Percentiles rank a stretch among this genome's conserved stretches.
phyloP scores from a whole-genome alignment of 2,888 invertebrate species.

The Pachydiplax longipennis region DNA sequence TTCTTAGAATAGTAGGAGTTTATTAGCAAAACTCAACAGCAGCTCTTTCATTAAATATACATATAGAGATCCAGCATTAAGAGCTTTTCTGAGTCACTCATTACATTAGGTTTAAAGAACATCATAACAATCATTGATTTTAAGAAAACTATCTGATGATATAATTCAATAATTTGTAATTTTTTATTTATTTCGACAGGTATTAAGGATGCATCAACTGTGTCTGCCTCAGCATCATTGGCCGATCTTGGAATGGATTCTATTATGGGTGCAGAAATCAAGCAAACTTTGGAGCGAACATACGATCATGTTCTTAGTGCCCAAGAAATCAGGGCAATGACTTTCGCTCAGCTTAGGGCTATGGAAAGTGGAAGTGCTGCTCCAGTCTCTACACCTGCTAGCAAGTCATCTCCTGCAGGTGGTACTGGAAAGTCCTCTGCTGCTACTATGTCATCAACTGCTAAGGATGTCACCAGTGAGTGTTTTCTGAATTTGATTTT shows the following conservation, averaged over 20 bases:
- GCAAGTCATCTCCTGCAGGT: neutral
- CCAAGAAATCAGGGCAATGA: slow-evolving; percentile 87
- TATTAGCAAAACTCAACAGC: no score
- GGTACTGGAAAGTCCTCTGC: slow-evolving; percentile 53
- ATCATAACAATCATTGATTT: no score
- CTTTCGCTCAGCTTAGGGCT: slow-evolving; percentile 76
- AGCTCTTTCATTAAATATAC: no score
- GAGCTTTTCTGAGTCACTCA: no score
- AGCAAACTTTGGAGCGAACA: slow-evolving; percentile 91
- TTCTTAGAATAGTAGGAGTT: no score
- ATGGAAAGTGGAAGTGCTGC: slow-evolving; percentile 58
- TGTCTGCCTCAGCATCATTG: slow-evolving; percentile 78
- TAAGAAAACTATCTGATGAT: no score
- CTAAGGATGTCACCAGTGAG: slow-evolving; percentile 55
- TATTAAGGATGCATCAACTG: slow-evolving; percentile 83
- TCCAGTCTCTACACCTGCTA: slow-evolving; percentile 42
- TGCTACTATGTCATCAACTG: slow-evolving; percentile 52
- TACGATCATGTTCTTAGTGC: slow-evolving; percentile 90
- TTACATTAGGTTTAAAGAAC: no score
- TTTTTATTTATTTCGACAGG: slow-evolving; percentile 62
- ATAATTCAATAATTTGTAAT: neutral
- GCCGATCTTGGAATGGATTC: slow-evolving; percentile 98
- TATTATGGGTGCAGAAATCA: slow-evolving; percentile 98
- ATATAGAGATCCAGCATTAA: no score
- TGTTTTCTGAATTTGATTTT: neutral